phyloP scores from a whole-genome alignment of 2,113 vertebrate species.

The Laticauda laticaudata region DNA sequence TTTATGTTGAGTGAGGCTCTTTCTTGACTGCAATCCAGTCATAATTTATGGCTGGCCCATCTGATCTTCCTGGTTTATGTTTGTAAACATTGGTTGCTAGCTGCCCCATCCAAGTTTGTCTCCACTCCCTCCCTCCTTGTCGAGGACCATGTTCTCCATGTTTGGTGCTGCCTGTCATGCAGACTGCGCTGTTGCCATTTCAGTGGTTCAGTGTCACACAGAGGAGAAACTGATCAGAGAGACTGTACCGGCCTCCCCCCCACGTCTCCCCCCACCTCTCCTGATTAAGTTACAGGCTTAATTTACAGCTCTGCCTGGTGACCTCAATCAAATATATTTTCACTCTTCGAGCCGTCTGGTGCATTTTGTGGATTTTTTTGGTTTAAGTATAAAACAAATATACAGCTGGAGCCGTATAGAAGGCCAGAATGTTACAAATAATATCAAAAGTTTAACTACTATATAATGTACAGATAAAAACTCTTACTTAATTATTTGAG shows the following conservation, averaged over 20 bases:
- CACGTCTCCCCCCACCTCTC: background rate
- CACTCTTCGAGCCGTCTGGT: background rate
- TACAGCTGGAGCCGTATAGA: background rate
- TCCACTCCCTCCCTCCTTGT: conserved; percentile 39
- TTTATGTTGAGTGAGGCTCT: conserved; percentile 51
- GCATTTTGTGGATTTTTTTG: background rate
- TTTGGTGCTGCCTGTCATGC: conserved; percentile 75
- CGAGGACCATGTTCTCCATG: conserved; percentile 74
- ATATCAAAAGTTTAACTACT: background rate
- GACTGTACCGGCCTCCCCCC: background rate
- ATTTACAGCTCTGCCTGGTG: conserved; percentile 34
- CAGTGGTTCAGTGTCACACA: conserved; percentile 49
- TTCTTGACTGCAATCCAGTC: conserved; percentile 18
- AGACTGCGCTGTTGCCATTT: conserved; percentile 42
- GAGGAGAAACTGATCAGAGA: conserved; percentile 48
- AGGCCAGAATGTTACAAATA: background rate
- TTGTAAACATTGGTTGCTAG: conserved; percentile 83
- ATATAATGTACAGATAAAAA: background rate
- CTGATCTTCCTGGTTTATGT: conserved; percentile 72
- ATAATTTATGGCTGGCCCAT: conserved; percentile 68
- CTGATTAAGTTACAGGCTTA: conserved; percentile 61
- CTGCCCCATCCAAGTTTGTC: conserved; percentile 60
- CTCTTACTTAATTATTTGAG: background rate
- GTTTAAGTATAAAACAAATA: background rate
- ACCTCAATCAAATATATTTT: background rate